These are phyloP conservation scores for Apteryx owenii DNA, from an alignment of 2,113 vertebrate genomes.

Conservation along the genomic window DNA sequence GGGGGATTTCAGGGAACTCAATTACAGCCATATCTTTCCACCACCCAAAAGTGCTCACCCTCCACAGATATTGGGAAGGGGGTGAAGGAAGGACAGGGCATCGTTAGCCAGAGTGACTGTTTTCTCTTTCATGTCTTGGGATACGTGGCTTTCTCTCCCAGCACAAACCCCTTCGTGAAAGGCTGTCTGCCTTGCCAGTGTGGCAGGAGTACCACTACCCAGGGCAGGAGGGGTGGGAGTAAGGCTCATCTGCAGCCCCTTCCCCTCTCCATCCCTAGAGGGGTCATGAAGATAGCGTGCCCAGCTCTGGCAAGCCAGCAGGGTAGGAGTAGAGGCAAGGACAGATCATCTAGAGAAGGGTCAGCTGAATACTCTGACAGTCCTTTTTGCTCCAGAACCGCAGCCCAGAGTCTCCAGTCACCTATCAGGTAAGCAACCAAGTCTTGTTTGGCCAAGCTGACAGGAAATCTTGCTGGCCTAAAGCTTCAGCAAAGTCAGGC, in stretches of 20 bases:
- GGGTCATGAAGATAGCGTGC: not conserved
- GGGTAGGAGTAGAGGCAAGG: not conserved
- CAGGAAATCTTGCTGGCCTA: too few species aligned
- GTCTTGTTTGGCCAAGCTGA: too few species aligned
- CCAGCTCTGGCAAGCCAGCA: fast-evolving
- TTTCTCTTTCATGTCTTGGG: not conserved
- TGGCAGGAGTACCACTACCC: not conserved
- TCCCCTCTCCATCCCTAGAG: not conserved
- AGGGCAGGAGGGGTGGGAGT: not conserved
- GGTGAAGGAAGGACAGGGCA: too few species aligned
- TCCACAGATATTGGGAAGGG: too few species aligned
- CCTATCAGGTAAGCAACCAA: too few species aligned
- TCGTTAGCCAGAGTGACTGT: too few species aligned
- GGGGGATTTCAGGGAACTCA: not conserved
- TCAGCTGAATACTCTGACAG: not conserved
- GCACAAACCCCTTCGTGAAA: not conserved
- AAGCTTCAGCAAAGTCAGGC: too few species aligned
- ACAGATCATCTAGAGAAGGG: not conserved
- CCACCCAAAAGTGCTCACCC: too few species aligned
- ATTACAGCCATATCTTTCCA: not conserved
- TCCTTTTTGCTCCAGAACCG: too few species aligned
- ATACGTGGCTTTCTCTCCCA: fast-evolving
- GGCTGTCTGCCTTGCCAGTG: not conserved
- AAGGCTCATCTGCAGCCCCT: not conserved
- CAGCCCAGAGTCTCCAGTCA: too few species aligned